A percentile compares a stretch with the other conserved stretches of the same genome.
These are phyloP conservation scores for Urocyon cinereoargenteus DNA, from an alignment of 2,797 vertebrate species.

Conservation along the genomic window DNA sequence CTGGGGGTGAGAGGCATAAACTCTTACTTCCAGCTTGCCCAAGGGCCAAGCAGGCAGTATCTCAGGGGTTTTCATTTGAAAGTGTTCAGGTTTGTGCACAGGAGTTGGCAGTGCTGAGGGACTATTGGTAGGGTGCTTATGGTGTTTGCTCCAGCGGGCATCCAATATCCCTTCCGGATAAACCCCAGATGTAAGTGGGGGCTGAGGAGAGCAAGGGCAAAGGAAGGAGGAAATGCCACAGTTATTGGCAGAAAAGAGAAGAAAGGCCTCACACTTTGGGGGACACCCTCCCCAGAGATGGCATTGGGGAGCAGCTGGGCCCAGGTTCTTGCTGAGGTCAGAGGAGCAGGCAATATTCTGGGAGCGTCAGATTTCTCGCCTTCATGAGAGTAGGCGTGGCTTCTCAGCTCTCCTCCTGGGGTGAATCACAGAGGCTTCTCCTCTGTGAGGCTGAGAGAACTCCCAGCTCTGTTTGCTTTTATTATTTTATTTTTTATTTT, in stretches of 20 bases:
- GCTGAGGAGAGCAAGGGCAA: background rate
- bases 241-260: background rate
- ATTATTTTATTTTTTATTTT: too few relatives aligned
- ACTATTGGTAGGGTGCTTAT: rapidly evolving
- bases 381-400: background rate
- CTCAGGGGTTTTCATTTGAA: background rate
- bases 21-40: background rate
- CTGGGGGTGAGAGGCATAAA: background rate
- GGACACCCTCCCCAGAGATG: background rate
- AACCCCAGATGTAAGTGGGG: background rate
- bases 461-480: background rate
- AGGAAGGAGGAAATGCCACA: background rate
- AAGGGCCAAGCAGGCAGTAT: background rate
- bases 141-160: background rate
- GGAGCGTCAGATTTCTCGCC: background rate
- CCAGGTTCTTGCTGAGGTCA: background rate
- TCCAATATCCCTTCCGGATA: background rate
- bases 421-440: background rate
- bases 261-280: background rate
- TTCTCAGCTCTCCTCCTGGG: background rate
- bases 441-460: background rate
- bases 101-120: background rate
- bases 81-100: background rate
- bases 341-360: background rate
- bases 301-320: background rate